A percentile compares a stretch with the other conserved stretches of the same genome.
phyloP scores from a whole-genome alignment of 2,113 vertebrate species.

The Gymnogyps californianus region DNA sequence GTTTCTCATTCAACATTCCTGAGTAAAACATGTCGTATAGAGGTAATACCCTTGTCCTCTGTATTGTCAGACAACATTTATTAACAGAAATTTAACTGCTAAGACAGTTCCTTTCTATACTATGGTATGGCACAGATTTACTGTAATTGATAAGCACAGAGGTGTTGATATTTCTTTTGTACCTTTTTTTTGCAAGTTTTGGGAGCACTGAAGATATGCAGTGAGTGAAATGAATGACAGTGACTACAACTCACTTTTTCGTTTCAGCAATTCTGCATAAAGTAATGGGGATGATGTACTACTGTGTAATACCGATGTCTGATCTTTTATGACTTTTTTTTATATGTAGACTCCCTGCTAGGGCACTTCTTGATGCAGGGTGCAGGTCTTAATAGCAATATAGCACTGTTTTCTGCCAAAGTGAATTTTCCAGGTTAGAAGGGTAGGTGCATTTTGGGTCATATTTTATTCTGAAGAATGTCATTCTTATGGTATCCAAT shows the following conservation, averaged over 20 bases:
- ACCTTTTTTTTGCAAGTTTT: not conserved
- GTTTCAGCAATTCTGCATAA: not conserved
- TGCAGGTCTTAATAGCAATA: not conserved
- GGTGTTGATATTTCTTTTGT: not conserved
- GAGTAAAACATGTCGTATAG: not conserved
- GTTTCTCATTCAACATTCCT: not conserved
- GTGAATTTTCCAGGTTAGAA: not conserved
- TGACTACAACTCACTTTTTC: not conserved
- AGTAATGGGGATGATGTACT: not conserved
- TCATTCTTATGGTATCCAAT: not conserved
- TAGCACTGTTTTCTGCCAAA: not conserved
- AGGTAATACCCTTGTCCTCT: not conserved
- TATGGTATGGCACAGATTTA: not conserved
- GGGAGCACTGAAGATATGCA: not conserved
- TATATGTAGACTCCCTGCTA: not conserved
- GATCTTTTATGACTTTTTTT: not conserved
- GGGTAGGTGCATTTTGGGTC: not conserved
- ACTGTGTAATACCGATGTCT: not conserved
- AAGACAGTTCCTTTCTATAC: not conserved
- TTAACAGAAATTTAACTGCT: not conserved
- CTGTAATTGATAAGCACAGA: not conserved
- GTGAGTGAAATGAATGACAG: not conserved
- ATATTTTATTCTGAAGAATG: not conserved
- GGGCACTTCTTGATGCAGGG: not conserved
- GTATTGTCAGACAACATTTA: not conserved